A percentile compares a stretch with the other conserved stretches of the same genome.
These are phyloP conservation scores for Euplagia quadripunctaria DNA, from an alignment of 2,888 invertebrate species.

Conservation along the genomic window DNA sequence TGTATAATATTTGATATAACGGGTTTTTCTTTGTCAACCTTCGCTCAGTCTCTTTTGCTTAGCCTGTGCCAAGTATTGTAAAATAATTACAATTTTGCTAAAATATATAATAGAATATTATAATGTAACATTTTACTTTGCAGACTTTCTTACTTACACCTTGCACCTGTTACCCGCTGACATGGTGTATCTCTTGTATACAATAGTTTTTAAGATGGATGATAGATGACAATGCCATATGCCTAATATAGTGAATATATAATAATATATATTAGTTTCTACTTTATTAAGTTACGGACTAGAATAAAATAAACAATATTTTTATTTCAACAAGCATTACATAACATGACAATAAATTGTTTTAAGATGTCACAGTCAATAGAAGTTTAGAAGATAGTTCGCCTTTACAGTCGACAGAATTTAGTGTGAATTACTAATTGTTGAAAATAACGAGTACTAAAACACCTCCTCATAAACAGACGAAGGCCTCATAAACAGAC, in stretches of 20 bases:
- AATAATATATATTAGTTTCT: too few relatives aligned
- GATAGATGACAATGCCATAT: not conserved
- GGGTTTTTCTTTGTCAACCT: not conserved
- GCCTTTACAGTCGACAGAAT: not conserved
- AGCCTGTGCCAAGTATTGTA: not conserved
- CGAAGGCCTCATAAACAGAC: too few relatives aligned
- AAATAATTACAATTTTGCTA: not conserved
- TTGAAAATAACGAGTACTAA: slow-evolving; percentile 13
- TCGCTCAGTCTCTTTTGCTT: not conserved
- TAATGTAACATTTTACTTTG: not conserved
- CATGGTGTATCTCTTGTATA: not conserved
- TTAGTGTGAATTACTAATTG: not conserved
- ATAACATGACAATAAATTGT: too few relatives aligned
- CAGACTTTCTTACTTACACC: not conserved
- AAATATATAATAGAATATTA: not conserved
- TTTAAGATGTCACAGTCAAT: not conserved
- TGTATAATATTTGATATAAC: too few relatives aligned
- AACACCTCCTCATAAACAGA: slow-evolving; percentile 20
- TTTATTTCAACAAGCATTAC: too few relatives aligned
- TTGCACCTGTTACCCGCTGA: not conserved
- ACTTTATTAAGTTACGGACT: too few relatives aligned
- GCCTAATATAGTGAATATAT: not conserved
- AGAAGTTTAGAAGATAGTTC: not conserved
- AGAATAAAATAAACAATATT: too few relatives aligned
- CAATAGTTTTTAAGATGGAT: not conserved